These are phyloP conservation scores for Nomada flava DNA, from an alignment of 2,888 invertebrate species.

Conservation along the genomic window DNA sequence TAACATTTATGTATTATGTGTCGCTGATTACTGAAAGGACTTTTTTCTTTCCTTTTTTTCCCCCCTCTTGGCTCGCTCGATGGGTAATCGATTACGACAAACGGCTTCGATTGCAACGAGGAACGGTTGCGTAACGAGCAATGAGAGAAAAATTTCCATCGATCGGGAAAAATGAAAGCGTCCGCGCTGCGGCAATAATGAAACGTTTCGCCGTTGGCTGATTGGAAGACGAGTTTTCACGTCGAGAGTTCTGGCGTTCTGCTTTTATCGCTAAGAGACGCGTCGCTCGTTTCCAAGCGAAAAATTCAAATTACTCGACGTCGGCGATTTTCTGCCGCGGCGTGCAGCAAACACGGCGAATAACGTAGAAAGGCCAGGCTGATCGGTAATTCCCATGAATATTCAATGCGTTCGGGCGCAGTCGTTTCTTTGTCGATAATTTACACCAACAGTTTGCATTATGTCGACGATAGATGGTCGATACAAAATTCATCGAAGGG, in stretches of 20 bases:
- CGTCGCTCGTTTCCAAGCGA: background rate
- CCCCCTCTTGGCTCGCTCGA: background rate
- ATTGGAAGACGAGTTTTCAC: background rate
- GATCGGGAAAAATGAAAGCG: background rate
- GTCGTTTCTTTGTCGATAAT: constrained; percentile 37
- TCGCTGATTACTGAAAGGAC: background rate
- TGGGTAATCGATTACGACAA: background rate
- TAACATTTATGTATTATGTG: background rate
- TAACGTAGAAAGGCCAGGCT: constrained; percentile 18
- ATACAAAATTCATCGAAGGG: background rate
- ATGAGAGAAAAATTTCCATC: constrained; percentile 3
- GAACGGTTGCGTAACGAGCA: background rate
- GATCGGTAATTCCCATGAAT: constrained; percentile 58
- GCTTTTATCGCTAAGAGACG: background rate
- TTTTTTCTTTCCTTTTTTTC: background rate
- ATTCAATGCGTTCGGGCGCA: constrained; percentile 41
- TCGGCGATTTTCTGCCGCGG: constrained; percentile 44
- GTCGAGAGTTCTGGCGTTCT: background rate
- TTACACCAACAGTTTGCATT: constrained; percentile 36
- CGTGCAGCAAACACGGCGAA: constrained; percentile 11
- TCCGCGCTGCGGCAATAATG: background rate
- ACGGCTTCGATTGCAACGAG: background rate
- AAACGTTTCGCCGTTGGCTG: constrained; percentile 3
- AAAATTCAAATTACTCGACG: constrained; percentile 27
- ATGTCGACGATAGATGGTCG: constrained; percentile 2